Evolutionary conservation across 2,797 vertebrate species (phyloP).

Genomic region (Parambassis ranga): DNA sequence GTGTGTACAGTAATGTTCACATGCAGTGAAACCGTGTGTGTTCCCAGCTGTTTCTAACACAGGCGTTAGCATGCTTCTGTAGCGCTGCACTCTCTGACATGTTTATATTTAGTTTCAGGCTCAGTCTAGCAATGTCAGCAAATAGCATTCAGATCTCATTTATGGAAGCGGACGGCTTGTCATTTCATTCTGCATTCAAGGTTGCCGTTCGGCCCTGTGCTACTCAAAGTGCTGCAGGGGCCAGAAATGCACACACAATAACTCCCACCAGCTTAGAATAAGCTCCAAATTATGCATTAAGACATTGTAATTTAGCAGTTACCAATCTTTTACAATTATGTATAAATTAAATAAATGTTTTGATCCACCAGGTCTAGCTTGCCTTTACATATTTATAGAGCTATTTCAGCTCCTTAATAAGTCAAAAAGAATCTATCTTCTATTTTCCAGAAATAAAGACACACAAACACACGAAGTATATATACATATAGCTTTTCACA

Average conservation of each 20-base stretch:
- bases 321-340: too few species aligned
- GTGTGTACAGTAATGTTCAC: neutral
- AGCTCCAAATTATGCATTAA: too few species aligned
- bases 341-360: too few species aligned
- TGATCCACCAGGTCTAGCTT: too few species aligned
- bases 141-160: constrained; percentile 56
- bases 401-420: neutral
- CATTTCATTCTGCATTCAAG: constrained; percentile 53
- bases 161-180: constrained; percentile 54
- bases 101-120: constrained; percentile 68
- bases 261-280: too few species aligned
- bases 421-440: neutral
- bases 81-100: constrained; percentile 32
- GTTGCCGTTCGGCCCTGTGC: constrained; percentile 22
- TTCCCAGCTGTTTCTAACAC: constrained; percentile 56
- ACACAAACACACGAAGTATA: neutral
- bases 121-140: constrained; percentile 63
- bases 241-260: constrained; percentile 25
- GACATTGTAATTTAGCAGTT: too few species aligned
- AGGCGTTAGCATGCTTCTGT: constrained; percentile 36
- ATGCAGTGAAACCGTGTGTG: constrained; percentile 2
- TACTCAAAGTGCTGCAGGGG: constrained; percentile 34
- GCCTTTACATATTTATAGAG: neutral
- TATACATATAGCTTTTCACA: neutral
- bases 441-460: neutral